Conservation (phyloP, 1,140 invertebrate genomes). For the Drosophila bocki region DNA sequence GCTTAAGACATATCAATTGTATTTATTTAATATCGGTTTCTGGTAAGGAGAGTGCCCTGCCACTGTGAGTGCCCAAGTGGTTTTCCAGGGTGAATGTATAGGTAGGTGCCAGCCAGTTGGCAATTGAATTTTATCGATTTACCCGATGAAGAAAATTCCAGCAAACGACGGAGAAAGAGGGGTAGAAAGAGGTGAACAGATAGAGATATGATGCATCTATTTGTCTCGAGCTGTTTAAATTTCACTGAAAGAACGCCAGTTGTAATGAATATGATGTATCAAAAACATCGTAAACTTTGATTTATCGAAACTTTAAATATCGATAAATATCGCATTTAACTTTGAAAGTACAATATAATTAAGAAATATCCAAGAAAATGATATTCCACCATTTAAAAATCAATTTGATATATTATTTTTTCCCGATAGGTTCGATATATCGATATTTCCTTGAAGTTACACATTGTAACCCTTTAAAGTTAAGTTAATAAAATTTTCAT, state of each 20-base stretch:
- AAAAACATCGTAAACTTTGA: neutral
- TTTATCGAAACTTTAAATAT: neutral
- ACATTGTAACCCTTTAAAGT: too few relatives aligned
- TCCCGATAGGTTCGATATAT: neutral
- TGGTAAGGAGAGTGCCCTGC: neutral
- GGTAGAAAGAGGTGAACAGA: conserved; percentile 5
- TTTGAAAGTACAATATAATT: neutral
- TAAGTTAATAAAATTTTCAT: neutral
- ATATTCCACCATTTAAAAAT: neutral
- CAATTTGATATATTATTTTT: too few relatives aligned
- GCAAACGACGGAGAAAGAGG: neutral
- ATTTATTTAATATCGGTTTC: neutral
- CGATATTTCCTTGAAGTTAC: too few relatives aligned
- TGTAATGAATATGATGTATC: neutral
- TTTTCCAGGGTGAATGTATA: conserved; percentile 3
- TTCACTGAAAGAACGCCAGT: neutral
- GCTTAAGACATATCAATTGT: neutral
- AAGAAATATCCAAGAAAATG: neutral
- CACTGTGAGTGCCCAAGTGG: neutral
- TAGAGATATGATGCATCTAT: conserved; percentile 6
- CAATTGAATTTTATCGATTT: conserved; percentile 60
- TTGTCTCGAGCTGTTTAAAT: conserved; percentile 10
- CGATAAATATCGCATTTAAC: neutral
- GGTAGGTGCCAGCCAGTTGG: conserved; percentile 26
- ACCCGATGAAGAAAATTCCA: conserved; percentile 8